These are phyloP conservation scores for Acromyrmex charruanus DNA, from an alignment of 1,140 invertebrate species.

Conservation along the genomic window DNA sequence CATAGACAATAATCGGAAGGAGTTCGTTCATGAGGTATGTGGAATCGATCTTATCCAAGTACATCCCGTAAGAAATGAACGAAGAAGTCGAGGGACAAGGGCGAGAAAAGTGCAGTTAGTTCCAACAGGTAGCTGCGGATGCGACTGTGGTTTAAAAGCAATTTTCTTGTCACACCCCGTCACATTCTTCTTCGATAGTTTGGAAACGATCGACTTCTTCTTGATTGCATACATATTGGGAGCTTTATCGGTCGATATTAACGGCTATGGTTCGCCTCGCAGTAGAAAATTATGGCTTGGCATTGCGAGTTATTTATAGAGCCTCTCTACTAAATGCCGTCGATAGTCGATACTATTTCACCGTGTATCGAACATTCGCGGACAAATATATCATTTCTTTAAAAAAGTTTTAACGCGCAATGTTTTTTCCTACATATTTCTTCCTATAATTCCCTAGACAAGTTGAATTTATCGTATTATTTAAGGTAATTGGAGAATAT, in stretches of 20 bases:
- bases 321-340: slow-evolving; percentile 29
- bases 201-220: slow-evolving; percentile 58
- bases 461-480: neutral
- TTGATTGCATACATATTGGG: slow-evolving; percentile 63
- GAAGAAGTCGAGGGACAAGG: slow-evolving; percentile 49
- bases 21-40: slow-evolving; percentile 42
- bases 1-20: slow-evolving; percentile 30
- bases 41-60: slow-evolving; percentile 50
- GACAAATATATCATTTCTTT: slow-evolving; percentile 28
- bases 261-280: slow-evolving; percentile 22
- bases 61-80: slow-evolving; percentile 51
- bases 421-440: neutral
- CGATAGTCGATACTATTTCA: slow-evolving; percentile 49
- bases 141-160: slow-evolving; percentile 60
- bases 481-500: neutral
- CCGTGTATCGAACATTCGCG: neutral
- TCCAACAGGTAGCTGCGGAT: slow-evolving; percentile 63
- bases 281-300: slow-evolving; percentile 54
- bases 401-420: slow-evolving; percentile 8
- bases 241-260: slow-evolving; percentile 61
- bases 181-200: slow-evolving; percentile 60
- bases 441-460: neutral
- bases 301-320: slow-evolving; percentile 51
- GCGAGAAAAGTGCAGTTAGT: slow-evolving; percentile 58
- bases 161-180: slow-evolving; percentile 63